Evolutionary conservation across 2,888 invertebrate species (phyloP).

Genomic region (Aphodius granarius): DNA sequence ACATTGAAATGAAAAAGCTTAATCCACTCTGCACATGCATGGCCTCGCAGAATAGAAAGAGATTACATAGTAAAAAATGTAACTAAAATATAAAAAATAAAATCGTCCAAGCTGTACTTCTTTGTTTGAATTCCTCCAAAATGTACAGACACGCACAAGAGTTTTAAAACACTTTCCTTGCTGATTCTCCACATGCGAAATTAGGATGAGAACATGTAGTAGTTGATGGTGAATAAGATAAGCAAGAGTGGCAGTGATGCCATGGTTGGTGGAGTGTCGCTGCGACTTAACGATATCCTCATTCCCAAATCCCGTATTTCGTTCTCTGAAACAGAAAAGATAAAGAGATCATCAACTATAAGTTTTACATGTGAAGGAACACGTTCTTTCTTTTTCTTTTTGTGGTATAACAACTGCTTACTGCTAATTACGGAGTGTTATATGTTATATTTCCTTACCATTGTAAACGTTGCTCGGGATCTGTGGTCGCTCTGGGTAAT

Average conservation of each 20-base stretch:
- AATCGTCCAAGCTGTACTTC: not conserved
- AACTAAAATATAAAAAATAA: not conserved
- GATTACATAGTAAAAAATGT: not conserved
- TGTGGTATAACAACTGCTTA: not conserved
- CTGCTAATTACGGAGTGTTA: not conserved
- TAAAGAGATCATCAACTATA: too few species aligned
- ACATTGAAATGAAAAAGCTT: not conserved
- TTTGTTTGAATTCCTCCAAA: not conserved
- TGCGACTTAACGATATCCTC: conserved; percentile 37
- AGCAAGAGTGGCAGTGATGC: not conserved
- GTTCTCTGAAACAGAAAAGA: conserved; percentile 42
- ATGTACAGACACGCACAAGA: not conserved
- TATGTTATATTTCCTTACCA: conserved; percentile 38
- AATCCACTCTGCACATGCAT: not conserved
- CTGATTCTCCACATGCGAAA: not conserved
- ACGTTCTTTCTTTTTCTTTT: too few species aligned
- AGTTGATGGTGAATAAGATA: not conserved
- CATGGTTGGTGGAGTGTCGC: conserved; percentile 2
- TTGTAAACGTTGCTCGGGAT: conserved; percentile 45
- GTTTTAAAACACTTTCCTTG: not conserved
- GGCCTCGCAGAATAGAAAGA: not conserved
- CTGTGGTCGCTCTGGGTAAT: conserved; percentile 48
- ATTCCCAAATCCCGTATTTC: conserved; percentile 47
- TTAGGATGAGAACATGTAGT: not conserved
- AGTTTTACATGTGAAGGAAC: too few species aligned